Base-by-base conservation (phyloP, 2,888 invertebrate genomes). In the Tenthredo amoena region DNA sequence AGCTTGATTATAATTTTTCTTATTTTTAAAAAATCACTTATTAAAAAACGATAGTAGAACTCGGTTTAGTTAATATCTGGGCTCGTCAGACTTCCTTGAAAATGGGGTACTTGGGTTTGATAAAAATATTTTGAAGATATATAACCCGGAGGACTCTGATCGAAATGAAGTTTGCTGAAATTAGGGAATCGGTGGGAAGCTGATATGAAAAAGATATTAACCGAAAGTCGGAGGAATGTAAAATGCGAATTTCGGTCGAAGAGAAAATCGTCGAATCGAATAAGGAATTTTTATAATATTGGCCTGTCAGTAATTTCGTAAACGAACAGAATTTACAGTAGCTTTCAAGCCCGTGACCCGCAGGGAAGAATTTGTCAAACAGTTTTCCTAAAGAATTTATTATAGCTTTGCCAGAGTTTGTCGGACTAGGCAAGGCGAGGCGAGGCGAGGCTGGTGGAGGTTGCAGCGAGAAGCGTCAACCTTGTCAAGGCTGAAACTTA, bases 401-500 rank as follows among this genome's bases (percentile, higher is more conserved):
- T 34, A 68, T 43, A 74, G 74, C 31, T 31, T 76, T 26, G 47
- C 37, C 76, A 76, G 21, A 79, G 50, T 79, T 58, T 81, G 6
- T 74, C 34, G 62, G 21, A 18, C 37, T 62, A 9, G 81, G 10
- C n/a, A 43, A 62, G 37, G 21, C 43, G 50, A n/a, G 79, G 9
- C 12, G 34, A 58, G 55, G 21, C 47, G n/a, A 55, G 26, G 43
- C 74, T 47, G 40, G 2, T 10, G 10, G 43, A 74, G 43, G 4
- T 37, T 72, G 72, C 31, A 77, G n/a, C 31, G 77, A 34, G 55
- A 77, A 55, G 26, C 21, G 21, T n/a, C 81, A 21, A 81, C 21
- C 81, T 62, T 81, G 79, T 62, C 58, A 21, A 40, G 58, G 21
- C 21, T 81, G 40, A 62, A 81, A 62, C 37, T 81, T 81, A 81